Evolutionary conservation across 1,140 invertebrate genomes (phyloP).

Genomic region (Apis dorsata): DNA sequence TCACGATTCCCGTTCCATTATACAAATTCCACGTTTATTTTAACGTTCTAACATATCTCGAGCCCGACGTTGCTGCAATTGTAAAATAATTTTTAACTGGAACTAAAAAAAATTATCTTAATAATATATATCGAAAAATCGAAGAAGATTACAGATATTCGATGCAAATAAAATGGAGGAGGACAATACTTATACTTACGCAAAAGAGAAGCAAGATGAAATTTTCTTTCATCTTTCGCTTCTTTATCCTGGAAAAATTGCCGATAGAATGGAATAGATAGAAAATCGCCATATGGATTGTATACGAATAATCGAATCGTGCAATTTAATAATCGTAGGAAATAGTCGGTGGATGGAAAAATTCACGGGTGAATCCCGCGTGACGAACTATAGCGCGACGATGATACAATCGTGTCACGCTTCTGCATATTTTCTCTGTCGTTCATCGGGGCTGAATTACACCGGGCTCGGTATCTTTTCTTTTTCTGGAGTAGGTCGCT

Average conservation of each 20-base stretch:
- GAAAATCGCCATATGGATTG: too few relatives aligned
- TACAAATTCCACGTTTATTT: neutral
- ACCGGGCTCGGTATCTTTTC: slow-evolving; percentile 29
- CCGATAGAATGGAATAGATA: too few relatives aligned
- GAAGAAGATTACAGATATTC: too few relatives aligned
- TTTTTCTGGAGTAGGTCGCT: slow-evolving; percentile 44
- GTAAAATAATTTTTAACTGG: too few relatives aligned
- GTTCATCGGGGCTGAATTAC: slow-evolving; percentile 24
- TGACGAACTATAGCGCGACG: slow-evolving; percentile 5
- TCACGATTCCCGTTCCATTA: neutral
- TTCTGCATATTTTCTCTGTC: slow-evolving; percentile 43
- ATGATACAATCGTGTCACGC: slow-evolving; percentile 35
- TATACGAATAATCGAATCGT: neutral
- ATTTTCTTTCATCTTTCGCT: too few relatives aligned
- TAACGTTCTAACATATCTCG: neutral
- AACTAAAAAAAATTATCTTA: too few relatives aligned
- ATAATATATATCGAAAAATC: too few relatives aligned
- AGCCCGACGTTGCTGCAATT: neutral
- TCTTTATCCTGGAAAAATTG: too few relatives aligned
- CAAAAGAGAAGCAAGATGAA: too few relatives aligned
- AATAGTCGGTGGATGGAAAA: neutral
- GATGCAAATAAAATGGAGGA: too few relatives aligned
- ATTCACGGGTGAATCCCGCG: neutral
- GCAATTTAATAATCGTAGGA: neutral
- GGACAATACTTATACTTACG: too few relatives aligned